These are phyloP conservation scores for Melikaiella ostensackeni DNA, from an alignment of 2,888 invertebrate species.

Conservation along the genomic window DNA sequence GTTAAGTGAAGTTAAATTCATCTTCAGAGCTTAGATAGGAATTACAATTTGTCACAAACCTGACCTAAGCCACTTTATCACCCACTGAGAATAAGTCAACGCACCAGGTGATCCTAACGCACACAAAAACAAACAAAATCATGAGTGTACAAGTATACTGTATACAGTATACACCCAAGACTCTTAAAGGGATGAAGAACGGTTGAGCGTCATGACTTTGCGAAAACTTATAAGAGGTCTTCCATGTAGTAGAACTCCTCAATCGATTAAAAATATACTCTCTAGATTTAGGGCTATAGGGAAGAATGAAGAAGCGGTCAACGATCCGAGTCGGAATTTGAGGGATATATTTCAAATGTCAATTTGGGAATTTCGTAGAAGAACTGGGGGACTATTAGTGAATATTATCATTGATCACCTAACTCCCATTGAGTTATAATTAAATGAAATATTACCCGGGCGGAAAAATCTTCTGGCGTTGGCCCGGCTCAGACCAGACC, in stretches of 20 bases:
- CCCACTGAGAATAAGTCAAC: background rate
- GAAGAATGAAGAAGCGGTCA: too few relatives aligned
- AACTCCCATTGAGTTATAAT: too few relatives aligned
- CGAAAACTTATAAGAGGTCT: constrained; percentile 13
- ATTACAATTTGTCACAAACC: background rate
- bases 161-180: background rate
- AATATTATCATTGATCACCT: too few relatives aligned
- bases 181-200: constrained; percentile 1
- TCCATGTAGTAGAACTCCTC: constrained; percentile 18
- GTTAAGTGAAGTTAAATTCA: too few relatives aligned
- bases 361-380: too few relatives aligned
- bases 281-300: background rate
- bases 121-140: constrained; percentile 16
- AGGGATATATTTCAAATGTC: background rate
- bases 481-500: too few relatives aligned
- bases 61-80: background rate
- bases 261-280: constrained; percentile 18
- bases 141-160: background rate
- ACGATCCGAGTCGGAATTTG: too few relatives aligned
- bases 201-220: constrained; percentile 28
- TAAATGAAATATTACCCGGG: too few relatives aligned
- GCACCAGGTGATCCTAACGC: constrained; percentile 21
- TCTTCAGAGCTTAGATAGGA: background rate
- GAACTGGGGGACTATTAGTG: too few relatives aligned
- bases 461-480: too few relatives aligned